Evolutionary conservation across 2,888 invertebrate genomes (phyloP), one percentile per base, ranked within the genome.

Genomic region (Eupithecia centaureata): DNA sequence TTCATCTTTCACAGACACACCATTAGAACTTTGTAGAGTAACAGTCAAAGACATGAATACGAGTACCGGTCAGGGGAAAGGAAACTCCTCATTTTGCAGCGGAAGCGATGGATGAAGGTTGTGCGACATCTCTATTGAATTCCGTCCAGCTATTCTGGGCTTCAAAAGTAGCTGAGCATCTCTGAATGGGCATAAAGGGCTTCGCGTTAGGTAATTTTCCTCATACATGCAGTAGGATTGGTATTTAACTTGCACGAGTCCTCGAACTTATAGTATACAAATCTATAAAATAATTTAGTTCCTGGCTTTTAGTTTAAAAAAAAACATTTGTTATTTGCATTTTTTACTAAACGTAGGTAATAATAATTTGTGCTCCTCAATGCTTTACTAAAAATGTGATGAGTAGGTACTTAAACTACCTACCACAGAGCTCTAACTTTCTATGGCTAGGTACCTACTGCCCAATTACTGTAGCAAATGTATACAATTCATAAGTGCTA

Each of bases 11-110:
- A 3, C 12, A 10, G 47, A 22, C 18, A 12, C 1, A 10, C 27
- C n/a, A n/a, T n/a, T n/a, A n/a, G n/a, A 52, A 27, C 27, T 52
- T 27, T 27, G 15, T 52, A 25, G 25, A 51, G 27, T 15, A 25
- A 27, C 27, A 25, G 52, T 52, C 52, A 27, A 52, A 27, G 52
- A 52, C 52, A 27, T 27, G 25, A 52, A 52, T 52, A 52, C 25
- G 52, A 47, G 22, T 3, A 47, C 15, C 27, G 52, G 52, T 27
- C 52, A 27, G 12, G 13, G 27, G 1, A 27, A 1, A 52, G 63
- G 63, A 63, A 57, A 28, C 28, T 57, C 57, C 30, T 57, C 54
- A 57, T 57, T 57, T 57, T 15, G 28, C 63, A 56, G 18, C 38
- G 38, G 57, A 63, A 15, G 27, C 27, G 27, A 27, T 38, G 63